Evolutionary conservation across 2,888 invertebrate species (phyloP), one percentile per base, ranked within the genome.

Genomic region (Cheilosia vulpina): DNA sequence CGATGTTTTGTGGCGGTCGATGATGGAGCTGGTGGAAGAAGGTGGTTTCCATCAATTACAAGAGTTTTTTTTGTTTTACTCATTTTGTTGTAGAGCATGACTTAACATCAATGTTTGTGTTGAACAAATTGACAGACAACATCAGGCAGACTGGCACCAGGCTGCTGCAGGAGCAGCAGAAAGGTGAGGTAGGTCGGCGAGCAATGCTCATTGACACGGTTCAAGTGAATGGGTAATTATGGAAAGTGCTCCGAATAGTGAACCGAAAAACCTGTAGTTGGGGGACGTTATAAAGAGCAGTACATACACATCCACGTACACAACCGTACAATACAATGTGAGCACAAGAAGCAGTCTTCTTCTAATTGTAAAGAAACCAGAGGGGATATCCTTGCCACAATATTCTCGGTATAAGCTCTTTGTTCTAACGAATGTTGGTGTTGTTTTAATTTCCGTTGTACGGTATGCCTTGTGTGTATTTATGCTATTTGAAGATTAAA

Each of bases 71-170:
- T 47, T 43, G n/a, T n/a, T 62, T 21, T 62, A 41, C 41, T 7
- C 50, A 60, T 76, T 53, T 53, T 76, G 60, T 52, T 76, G 68
- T 60, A 43, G 24, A 21, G 60, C 76, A 58, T 76, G 68, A 58
- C 52, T 76, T 58, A 66, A 68, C 66, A 68, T 63, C 55, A 73
- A 52, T 83, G 73, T 73, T 78, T 38, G 62, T 69, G 73, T 69
- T 83, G 58, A 69, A 69, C 45, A 79, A 68, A 58, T 79, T 75
- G 68, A 58, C 38, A 69, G 57, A 15, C 73, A 69, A 11, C 11
- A 34, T 13, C 52, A 62, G 47, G 15, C 55, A 57, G 47, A 19
- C 57, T 27, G 19, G 17, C 53, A 19, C 19, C 58, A 58, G 55
- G 13, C 31, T 27, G 27, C 47, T 27, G 65, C 34, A 53, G 24